Evolutionary conservation across 2,888 invertebrate species (phyloP).

Genomic region (Folsomia manolachei): DNA sequence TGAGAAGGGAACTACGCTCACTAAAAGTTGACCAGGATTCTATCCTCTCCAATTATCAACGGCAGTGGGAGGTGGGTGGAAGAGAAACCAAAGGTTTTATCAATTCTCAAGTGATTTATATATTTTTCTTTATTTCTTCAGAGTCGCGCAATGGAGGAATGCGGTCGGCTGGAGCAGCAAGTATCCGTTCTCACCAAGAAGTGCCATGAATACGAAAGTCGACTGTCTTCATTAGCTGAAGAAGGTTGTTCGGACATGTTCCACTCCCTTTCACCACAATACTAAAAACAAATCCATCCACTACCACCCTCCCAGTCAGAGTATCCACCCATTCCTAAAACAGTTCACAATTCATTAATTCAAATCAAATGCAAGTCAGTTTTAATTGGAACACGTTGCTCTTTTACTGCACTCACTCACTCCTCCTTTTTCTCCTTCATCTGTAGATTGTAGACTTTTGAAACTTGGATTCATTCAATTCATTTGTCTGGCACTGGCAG

Average conservation of each 20-base stretch:
- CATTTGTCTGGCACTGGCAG: no score
- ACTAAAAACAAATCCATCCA: not conserved
- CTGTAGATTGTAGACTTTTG: no score
- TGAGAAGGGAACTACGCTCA: conserved; percentile 55
- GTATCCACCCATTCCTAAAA: not conserved
- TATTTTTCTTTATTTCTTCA: not conserved
- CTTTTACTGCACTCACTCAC: not conserved
- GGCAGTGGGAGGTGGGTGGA: conserved; percentile 36
- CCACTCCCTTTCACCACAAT: not conserved
- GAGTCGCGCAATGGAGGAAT: conserved; percentile 40
- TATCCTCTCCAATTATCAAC: conserved; percentile 36
- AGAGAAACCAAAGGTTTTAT: not conserved
- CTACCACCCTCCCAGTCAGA: not conserved
- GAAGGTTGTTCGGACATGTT: conserved; percentile 31
- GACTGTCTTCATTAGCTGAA: conserved; percentile 41
- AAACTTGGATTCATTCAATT: no score
- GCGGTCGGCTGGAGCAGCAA: conserved; percentile 45
- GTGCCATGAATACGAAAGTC: conserved; percentile 47
- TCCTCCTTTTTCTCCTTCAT: no score
- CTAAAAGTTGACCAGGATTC: conserved; percentile 38
- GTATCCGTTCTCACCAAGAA: conserved; percentile 42
- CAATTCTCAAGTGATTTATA: conserved; percentile 17
- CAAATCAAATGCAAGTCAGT: not conserved
- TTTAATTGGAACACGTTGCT: not conserved
- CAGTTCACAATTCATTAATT: not conserved